Evolutionary conservation across 2,888 invertebrate genomes (phyloP), one percentile per base, ranked within the genome.

Genomic region (Hedya salicella): DNA sequence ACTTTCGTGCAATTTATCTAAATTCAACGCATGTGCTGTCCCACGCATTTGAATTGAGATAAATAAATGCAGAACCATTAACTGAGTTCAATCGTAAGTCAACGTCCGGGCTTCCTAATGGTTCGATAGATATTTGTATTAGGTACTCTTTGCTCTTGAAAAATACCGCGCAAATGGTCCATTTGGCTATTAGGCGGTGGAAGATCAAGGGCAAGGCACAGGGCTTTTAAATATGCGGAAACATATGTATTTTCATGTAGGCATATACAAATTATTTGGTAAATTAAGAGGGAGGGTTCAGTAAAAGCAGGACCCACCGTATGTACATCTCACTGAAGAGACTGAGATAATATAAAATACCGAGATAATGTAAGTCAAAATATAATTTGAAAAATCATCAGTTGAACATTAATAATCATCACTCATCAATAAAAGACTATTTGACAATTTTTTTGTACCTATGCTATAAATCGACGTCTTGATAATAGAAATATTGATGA

Each of bases 141-240:
- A n/a, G n/a, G 56, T 63, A 67, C 48, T 69, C 65, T 70, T 72
- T 69, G 68, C 71, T 71, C 75, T 73, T 60, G 71, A 72, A 65
- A 70, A 69, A 64, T 69, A 70, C 68, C 63, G 61, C 46, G 46
- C 69, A 75, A 74, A 75, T 74, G 71, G 73, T 69, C 67, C 65
- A 60, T 68, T 68, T 65, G 56, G 61, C 44, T 21, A 53, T 64
- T 54, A 36, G 19, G 48, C 13, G 56, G 46, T 40, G 2, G 40
- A 67, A 64, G 63, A 67, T 69, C 62, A 69, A 54, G 62, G 32
- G 42, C 64, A 32, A 39, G 39, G 60, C 17, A n/a, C 2, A 53
- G 16, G 16, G 50, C 42, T 61, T 50, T 42, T 40, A 42, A n/a
- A 16, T 9, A 9, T 30, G 53, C 16, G 44, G 44, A 46, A 42